Conservation (phyloP, 2,797 vertebrate species). For the Molothrus ater region DNA sequence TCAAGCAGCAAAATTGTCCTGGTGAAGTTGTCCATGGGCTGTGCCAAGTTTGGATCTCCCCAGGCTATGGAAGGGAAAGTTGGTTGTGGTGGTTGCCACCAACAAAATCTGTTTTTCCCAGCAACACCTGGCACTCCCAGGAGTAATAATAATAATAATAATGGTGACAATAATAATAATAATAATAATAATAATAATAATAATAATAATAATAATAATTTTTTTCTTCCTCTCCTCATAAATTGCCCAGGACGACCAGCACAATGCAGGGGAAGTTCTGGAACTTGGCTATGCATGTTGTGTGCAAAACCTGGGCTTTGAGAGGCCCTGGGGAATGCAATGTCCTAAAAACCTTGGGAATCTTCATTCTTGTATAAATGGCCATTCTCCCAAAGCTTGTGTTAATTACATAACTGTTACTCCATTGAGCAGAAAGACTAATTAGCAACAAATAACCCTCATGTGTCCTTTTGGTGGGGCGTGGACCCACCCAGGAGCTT, state of each 20-base stretch:
- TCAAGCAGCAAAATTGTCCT: background rate
- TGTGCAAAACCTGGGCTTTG: background rate
- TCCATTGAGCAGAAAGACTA: background rate
- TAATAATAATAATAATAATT: background rate
- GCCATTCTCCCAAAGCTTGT: background rate
- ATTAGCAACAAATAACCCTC: background rate
- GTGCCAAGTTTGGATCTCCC: background rate
- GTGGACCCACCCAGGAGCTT: background rate
- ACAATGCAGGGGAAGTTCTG: background rate
- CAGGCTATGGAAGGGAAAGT: background rate
- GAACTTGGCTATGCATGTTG: background rate
- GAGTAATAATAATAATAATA: background rate
- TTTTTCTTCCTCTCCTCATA: background rate
- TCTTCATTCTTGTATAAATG: background rate
- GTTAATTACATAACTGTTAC: background rate
- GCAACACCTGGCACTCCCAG: background rate
- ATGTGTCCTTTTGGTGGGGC: accelerated
- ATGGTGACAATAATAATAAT: background rate
- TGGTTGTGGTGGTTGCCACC: background rate
- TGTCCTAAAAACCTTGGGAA: background rate
- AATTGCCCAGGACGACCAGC: background rate
- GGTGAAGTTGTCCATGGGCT: background rate
- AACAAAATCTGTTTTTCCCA: background rate
- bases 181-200: too few relatives aligned
- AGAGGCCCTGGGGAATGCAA: background rate